Percentiles rank a stretch among this genome's conserved stretches.
Evolutionary conservation across 2,113 vertebrate species (phyloP).

Genomic region (Zeus faber): DNA sequence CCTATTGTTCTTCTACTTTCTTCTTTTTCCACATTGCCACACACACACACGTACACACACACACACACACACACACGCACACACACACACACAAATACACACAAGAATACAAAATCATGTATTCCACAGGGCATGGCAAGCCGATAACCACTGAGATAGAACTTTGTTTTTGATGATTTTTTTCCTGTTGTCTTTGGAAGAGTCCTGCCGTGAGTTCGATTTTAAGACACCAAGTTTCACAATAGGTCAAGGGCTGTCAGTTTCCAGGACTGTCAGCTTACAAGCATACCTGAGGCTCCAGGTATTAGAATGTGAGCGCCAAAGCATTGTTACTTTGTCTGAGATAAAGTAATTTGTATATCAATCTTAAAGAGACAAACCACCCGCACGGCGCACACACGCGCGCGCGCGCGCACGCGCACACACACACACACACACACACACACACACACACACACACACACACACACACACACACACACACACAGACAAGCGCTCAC

Average conservation of each 20-base stretch:
- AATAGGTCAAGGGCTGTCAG: slow-evolving; percentile 25
- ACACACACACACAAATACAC: slow-evolving; percentile 6
- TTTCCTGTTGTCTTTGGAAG: not conserved
- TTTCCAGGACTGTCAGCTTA: slow-evolving; percentile 20
- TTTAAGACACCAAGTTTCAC: slow-evolving; percentile 26
- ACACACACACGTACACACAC: not conserved
- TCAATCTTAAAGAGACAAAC: not conserved
- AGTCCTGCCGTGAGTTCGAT: not conserved
- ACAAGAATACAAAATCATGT: not conserved
- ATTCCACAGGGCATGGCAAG: too few species aligned
- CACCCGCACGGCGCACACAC: not conserved
- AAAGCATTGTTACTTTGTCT: not conserved
- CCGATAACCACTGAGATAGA: too few species aligned
- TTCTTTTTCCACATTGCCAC: not conserved
- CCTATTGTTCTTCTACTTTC: not conserved
- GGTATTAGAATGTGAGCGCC: not conserved
- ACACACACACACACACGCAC: slow-evolving; percentile 1
- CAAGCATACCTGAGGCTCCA: slow-evolving; percentile 11
- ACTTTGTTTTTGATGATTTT: too few species aligned
- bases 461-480: slow-evolving; percentile 5
- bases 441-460: not conserved
- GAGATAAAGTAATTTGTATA: too few species aligned
- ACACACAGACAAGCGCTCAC: not conserved
- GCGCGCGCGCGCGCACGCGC: slow-evolving; percentile 1
- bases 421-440: slow-evolving; percentile 10